Percentiles rank a stretch among this genome's conserved stretches.
Conservation (phyloP, 2,113 vertebrate species). For the Cromileptes altivelis region DNA sequence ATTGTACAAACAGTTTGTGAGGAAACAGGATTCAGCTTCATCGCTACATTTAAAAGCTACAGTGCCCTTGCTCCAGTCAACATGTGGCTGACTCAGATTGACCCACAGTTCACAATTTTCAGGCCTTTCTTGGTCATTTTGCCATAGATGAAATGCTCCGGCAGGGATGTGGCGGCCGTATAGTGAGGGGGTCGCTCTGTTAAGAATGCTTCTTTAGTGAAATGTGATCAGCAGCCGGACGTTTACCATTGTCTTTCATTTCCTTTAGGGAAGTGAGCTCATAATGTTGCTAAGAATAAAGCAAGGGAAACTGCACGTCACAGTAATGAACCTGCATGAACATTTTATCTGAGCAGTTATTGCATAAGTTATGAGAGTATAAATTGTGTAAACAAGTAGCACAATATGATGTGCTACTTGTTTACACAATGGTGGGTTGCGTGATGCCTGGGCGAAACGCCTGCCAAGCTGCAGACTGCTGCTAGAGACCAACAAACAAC, state of each 20-base stretch:
- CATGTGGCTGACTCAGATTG: background rate
- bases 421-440: no score
- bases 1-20: background rate
- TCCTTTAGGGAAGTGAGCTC: slow-evolving; percentile 65
- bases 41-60: background rate
- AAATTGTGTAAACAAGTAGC: background rate
- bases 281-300: slow-evolving; percentile 59
- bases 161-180: background rate
- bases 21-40: background rate
- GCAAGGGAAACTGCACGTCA: background rate
- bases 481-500: no score
- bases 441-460: no score
- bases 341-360: slow-evolving; percentile 2
- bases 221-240: slow-evolving; percentile 10
- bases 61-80: no score
- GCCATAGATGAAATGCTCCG: background rate
- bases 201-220: slow-evolving; percentile 33
- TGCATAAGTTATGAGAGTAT: background rate
- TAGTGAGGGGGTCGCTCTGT: background rate
- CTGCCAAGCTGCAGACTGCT: no score
- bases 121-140: background rate
- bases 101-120: background rate
- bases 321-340: background rate
- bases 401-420: no score
- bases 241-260: slow-evolving; percentile 68